A percentile compares a stretch with the other conserved stretches of the same genome.
Evolutionary conservation across 2,113 vertebrate genomes (phyloP).

Genomic region (Rhinolophus sinicus): DNA sequence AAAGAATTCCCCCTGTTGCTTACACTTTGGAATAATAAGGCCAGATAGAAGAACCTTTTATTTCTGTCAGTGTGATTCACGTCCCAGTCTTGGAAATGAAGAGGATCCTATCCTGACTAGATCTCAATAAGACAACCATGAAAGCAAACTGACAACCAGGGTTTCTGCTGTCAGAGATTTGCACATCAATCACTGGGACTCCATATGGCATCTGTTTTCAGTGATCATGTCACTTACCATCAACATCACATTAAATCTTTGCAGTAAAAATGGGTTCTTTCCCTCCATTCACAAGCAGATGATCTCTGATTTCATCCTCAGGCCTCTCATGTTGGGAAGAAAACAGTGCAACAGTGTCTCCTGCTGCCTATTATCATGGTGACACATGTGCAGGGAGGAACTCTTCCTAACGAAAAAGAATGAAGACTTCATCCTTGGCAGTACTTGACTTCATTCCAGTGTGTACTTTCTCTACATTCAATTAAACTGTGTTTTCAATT

Average conservation of each 20-base stretch:
- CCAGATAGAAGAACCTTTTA: neutral
- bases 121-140: constrained; percentile 49
- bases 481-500: neutral
- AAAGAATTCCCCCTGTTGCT: neutral
- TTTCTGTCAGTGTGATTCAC: neutral
- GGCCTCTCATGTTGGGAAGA: constrained; percentile 5
- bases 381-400: constrained; percentile 56
- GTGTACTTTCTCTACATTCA: neutral
- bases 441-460: constrained; percentile 12
- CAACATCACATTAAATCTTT: constrained; percentile 74
- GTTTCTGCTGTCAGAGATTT: constrained; percentile 79
- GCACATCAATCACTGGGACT: constrained; percentile 71
- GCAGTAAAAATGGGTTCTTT: constrained; percentile 70
- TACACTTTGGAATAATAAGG: neutral
- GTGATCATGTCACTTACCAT: constrained; percentile 59
- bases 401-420: constrained; percentile 29
- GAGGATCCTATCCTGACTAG: constrained; percentile 38
- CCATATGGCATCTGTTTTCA: constrained; percentile 77
- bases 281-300: constrained; percentile 20
- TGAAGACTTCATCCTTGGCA: constrained; percentile 34
- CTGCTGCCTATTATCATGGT: constrained; percentile 41
- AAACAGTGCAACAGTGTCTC: constrained; percentile 49
- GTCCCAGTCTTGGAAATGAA: neutral
- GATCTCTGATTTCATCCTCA: constrained; percentile 8
- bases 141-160: constrained; percentile 63